Conservation (phyloP, 1,140 invertebrate genomes). For the Dufourea novaeangliae region DNA sequence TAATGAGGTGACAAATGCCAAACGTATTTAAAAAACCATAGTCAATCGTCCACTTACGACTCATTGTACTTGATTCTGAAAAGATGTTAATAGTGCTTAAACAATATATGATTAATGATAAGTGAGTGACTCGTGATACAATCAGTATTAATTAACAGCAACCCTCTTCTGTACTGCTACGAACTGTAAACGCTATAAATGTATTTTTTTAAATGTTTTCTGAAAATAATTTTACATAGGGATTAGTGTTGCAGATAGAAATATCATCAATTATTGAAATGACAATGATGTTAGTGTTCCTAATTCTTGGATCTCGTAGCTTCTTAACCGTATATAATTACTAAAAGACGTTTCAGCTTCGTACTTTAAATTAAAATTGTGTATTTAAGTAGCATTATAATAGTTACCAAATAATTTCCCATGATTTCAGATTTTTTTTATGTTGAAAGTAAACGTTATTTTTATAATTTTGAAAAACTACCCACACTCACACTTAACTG, state of each 20-base stretch:
- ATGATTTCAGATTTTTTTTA: background rate
- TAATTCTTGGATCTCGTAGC: constrained; percentile 1
- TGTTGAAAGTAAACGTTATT: background rate
- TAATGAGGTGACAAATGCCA: constrained; percentile 17
- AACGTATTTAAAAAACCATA: constrained; percentile 22
- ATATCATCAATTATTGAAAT: background rate
- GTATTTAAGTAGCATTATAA: background rate
- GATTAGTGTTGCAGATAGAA: background rate
- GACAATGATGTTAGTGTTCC: background rate
- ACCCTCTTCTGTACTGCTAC: background rate
- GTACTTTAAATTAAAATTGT: background rate
- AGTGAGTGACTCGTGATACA: background rate
- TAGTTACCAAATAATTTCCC: background rate
- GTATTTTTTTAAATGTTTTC: constrained; percentile 25
- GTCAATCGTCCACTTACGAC: background rate
- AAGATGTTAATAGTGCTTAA: background rate
- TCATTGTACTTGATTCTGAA: background rate
- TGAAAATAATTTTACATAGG: background rate
- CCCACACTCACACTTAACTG: too few relatives aligned
- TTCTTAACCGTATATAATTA: background rate
- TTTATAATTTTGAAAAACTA: background rate
- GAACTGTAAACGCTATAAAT: background rate
- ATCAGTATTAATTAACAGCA: constrained; percentile 25
- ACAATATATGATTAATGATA: background rate
- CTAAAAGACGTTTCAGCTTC: background rate